phyloP scores from a whole-genome alignment of 2,888 invertebrate species.

The Oscheius sp. region DNA sequence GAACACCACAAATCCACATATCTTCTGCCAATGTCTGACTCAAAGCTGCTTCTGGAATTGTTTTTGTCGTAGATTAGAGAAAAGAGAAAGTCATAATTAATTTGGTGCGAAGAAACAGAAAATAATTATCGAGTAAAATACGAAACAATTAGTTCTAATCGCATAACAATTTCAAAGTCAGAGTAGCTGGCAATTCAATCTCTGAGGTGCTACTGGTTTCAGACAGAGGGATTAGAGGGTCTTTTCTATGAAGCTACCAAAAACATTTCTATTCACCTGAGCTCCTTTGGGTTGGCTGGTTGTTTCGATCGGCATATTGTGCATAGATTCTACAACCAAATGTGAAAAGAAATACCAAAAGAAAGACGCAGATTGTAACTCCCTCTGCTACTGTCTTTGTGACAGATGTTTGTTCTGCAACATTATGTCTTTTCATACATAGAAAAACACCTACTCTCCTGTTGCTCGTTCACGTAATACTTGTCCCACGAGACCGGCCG shows the following conservation, averaged over 20 bases:
- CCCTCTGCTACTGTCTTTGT: constrained; percentile 65
- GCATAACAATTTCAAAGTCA: too few relatives aligned
- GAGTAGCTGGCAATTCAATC: too few relatives aligned
- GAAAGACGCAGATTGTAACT: constrained; percentile 64
- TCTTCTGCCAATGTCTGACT: constrained; percentile 49
- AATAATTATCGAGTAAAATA: too few relatives aligned
- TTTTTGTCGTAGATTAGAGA: too few relatives aligned
- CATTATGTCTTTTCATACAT: not conserved
- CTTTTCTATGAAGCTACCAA: too few relatives aligned
- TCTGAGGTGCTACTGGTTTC: not conserved
- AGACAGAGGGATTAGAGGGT: not conserved
- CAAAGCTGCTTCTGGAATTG: constrained; percentile 44
- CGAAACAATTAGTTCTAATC: too few relatives aligned
- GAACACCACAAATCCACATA: constrained; percentile 57
- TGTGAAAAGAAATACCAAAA: constrained; percentile 63
- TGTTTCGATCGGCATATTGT: constrained; percentile 50
- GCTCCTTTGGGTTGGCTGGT: constrained; percentile 20
- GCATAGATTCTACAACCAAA: constrained; percentile 66
- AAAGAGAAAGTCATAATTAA: not conserved
- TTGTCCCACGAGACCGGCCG: constrained; percentile 66
- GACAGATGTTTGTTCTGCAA: constrained; percentile 60
- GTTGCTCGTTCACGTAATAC: constrained; percentile 61
- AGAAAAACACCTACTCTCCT: constrained; percentile 49
- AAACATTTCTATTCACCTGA: constrained; percentile 11
- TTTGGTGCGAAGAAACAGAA: too few relatives aligned